Conservation (phyloP, 1,140 invertebrate species). For the Cataglyphis hispanica region DNA sequence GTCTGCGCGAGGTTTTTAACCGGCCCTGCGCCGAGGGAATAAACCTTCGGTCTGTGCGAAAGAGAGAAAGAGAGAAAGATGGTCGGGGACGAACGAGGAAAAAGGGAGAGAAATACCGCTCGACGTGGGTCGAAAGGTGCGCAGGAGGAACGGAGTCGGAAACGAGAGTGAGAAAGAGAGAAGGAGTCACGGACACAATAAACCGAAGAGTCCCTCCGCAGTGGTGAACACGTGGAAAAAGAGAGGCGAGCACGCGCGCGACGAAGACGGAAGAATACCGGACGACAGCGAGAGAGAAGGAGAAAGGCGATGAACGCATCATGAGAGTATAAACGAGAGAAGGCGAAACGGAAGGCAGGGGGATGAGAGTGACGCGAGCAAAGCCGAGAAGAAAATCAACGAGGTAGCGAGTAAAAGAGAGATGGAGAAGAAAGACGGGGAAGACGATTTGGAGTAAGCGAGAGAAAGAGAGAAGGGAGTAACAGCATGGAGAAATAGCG, state of each 20-base stretch:
- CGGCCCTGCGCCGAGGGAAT: constrained; percentile 43
- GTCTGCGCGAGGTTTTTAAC: constrained; percentile 48
- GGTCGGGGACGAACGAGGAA: not conserved
- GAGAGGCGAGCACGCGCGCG: constrained; percentile 7
- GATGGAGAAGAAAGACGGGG: constrained; percentile 1
- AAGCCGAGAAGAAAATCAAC: constrained; percentile 21
- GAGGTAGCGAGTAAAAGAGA: constrained; percentile 38
- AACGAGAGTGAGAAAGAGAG: constrained; percentile 4
- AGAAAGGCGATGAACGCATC: constrained; percentile 8
- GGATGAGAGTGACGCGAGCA: constrained; percentile 27
- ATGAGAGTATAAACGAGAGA: constrained; percentile 56
- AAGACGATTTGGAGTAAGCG: not conserved
- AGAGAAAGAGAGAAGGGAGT: constrained; percentile 19
- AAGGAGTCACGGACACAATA: constrained; percentile 22
- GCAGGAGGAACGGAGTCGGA: constrained; percentile 14
- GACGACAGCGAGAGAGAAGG: not conserved
- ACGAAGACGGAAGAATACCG: not conserved
- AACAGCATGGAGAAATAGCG: constrained; percentile 21
- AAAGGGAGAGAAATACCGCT: constrained; percentile 20
- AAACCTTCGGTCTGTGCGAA: constrained; percentile 18
- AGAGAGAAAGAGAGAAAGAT: constrained; percentile 32
- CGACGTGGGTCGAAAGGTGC: constrained; percentile 37
- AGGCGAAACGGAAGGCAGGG: constrained; percentile 35
- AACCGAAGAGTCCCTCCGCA: constrained; percentile 31
- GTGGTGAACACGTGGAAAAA: constrained; percentile 30